These are phyloP conservation scores for Anagrus nilaparvatae DNA, from an alignment of 1,140 invertebrate species.

Conservation along the genomic window DNA sequence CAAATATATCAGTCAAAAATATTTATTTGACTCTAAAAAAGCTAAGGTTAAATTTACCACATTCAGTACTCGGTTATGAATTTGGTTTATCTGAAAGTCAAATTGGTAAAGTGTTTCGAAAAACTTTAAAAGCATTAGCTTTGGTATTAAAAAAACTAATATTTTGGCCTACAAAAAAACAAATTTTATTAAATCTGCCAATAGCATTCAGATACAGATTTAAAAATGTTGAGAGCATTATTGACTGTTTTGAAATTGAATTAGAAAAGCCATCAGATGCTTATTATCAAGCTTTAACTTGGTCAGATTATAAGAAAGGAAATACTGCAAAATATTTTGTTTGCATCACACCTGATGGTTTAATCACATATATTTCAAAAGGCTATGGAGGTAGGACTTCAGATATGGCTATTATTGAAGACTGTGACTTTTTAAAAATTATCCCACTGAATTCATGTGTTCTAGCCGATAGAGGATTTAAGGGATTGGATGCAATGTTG, in stretches of 20 bases:
- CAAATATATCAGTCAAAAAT: constrained; percentile 7
- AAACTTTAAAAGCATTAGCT: constrained; percentile 7
- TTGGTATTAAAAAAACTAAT: constrained; percentile 11
- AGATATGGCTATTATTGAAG: constrained; percentile 30
- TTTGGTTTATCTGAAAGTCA: constrained; percentile 13
- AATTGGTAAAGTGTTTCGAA: constrained; percentile 10
- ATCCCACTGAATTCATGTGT: constrained; percentile 18
- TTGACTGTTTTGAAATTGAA: constrained; percentile 37
- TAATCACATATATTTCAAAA: constrained; percentile 35
- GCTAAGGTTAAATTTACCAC: constrained; percentile 11
- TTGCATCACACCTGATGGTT: constrained; percentile 34
- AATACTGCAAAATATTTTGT: constrained; percentile 43
- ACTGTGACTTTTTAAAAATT: constrained; percentile 27
- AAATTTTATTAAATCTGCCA: constrained; percentile 17
- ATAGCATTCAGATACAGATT: constrained; percentile 26
- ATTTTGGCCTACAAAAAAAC: constrained; percentile 13
- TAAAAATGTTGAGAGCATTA: constrained; percentile 24
- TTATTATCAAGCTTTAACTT: constrained; percentile 33
- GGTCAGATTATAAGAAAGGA: constrained; percentile 40
- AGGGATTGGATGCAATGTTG: constrained; percentile 25
- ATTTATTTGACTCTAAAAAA: constrained; percentile 16
- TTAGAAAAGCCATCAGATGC: constrained; percentile 34
- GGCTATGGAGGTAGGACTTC: constrained; percentile 32
- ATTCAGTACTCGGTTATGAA: constrained; percentile 11
- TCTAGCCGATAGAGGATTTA: constrained; percentile 31